Evolutionary conservation across 2,888 invertebrate species (phyloP).

Genomic region (Xiphydria camelus): DNA sequence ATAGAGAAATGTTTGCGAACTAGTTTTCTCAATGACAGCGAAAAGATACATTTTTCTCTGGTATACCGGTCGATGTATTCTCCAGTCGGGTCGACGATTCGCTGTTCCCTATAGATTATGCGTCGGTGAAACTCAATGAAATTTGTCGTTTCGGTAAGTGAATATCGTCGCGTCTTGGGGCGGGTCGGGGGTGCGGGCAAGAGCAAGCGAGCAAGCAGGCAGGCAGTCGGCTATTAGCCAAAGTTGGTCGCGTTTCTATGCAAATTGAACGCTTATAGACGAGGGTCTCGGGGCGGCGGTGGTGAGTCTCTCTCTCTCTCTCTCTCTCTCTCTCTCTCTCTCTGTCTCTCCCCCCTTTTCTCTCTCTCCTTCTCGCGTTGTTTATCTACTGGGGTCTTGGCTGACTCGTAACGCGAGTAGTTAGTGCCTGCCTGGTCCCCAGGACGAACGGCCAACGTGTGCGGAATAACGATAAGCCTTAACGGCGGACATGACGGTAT

Average conservation of each 20-base stretch:
- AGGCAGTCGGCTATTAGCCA: slow-evolving; percentile 51
- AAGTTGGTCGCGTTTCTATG: slow-evolving; percentile 53
- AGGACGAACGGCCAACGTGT: slow-evolving; percentile 51
- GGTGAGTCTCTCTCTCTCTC: slow-evolving; percentile 24
- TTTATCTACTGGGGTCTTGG: slow-evolving; percentile 43
- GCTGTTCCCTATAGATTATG: too few relatives aligned
- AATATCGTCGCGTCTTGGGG: slow-evolving; percentile 29
- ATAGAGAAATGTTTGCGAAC: too few relatives aligned
- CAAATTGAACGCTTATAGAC: slow-evolving; percentile 48
- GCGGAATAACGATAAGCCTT: slow-evolving; percentile 53
- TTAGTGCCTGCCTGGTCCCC: slow-evolving; percentile 42
- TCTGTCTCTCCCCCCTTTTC: too few relatives aligned
- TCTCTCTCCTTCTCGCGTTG: too few relatives aligned
- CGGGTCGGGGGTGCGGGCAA: too few relatives aligned
- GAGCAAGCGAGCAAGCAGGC: too few relatives aligned
- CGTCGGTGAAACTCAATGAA: too few relatives aligned
- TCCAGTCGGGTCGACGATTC: too few relatives aligned
- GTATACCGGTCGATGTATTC: too few relatives aligned
- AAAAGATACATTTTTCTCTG: too few relatives aligned
- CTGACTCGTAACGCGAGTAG: slow-evolving; percentile 48
- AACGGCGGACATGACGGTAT: slow-evolving; percentile 39
- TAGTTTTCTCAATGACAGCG: too few relatives aligned
- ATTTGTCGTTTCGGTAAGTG: slow-evolving; percentile 44
- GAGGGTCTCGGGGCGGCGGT: slow-evolving; percentile 13
- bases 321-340: not conserved